Evolutionary conservation across 2,797 vertebrate genomes (phyloP), one percentile per base, ranked within the genome.

Genomic region (Heliangelus exortis): DNA sequence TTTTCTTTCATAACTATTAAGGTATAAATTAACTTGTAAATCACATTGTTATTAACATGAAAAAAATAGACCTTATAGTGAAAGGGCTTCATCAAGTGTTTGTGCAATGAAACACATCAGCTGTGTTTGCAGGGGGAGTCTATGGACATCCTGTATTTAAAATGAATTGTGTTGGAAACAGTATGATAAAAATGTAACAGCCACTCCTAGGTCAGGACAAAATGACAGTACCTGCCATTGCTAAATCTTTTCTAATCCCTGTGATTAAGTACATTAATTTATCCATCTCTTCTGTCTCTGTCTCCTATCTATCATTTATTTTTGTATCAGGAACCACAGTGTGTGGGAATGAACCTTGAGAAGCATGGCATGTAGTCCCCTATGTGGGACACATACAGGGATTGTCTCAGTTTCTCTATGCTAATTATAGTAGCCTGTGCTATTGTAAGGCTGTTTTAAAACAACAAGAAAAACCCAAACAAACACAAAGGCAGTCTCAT

Each of bases 241-340:
- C 63, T 78, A 93, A 90, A 58, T 58, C 79, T 94, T 90, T 90
- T 88, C 90, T 92, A 96, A 97, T 92, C 82, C 87, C 84, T 91
- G 1, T 91, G 79, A 91, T 93, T 96, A 91, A 89, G 51, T 58
- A n/a, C 6, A 55, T 80, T 21, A 84, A 82, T 84, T 72, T 91
- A 88, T 65, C 73, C 81, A 84, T 72, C 87, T 87, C 89, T 91
- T 95, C 77, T 82, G 68, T 57, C 36, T 55, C 78, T 26, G 33
- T 31, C 43, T 81, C 90, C 92, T 94, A 90, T 94, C 92, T 96
- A 69, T 47, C 14, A 2, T 77, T 95, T 87, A 62, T 92, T 92
- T 88, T 84, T 63, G 18, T 59, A 41, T 91, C 33, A n/a, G 84
- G 73, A 84, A 45, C 33, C 14, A 15, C 61, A n/a, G 58, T 91